A percentile compares a stretch with the other conserved stretches of the same genome.
phyloP scores from a whole-genome alignment of 2,113 vertebrate genomes.

The Entomyzon cyanotis region DNA sequence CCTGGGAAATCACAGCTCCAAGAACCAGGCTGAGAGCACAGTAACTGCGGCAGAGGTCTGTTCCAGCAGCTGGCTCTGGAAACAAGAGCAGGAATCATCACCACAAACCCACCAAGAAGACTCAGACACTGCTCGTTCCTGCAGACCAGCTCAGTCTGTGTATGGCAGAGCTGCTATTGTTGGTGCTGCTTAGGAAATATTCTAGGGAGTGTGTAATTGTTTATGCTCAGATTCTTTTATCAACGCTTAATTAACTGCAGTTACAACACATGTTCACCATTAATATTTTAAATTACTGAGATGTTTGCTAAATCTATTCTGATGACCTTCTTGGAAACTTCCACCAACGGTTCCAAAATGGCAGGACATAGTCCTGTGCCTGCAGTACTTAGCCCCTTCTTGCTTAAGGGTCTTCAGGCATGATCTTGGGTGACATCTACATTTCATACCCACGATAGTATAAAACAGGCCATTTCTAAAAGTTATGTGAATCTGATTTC shows the following conservation, averaged over 20 bases:
- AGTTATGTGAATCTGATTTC: not conserved
- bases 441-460: not conserved
- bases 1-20: not conserved
- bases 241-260: conserved; percentile 51
- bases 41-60: not conserved
- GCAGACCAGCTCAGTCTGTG: not conserved
- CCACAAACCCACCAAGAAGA: not conserved
- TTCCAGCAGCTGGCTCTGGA: not conserved
- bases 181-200: conserved; percentile 57
- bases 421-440: not conserved
- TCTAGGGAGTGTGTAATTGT: conserved; percentile 43
- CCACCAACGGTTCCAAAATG: not conserved
- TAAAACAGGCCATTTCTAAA: not conserved
- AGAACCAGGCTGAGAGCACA: not conserved
- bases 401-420: not conserved
- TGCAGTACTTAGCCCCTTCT: not conserved
- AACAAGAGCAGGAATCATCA: not conserved
- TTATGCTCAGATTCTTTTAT: conserved; percentile 55
- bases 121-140: not conserved
- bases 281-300: conserved; percentile 50
- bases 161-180: conserved; percentile 7
- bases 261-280: conserved; percentile 50
- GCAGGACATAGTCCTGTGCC: rapidly evolving
- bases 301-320: not conserved
- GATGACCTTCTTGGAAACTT: not conserved